Percentiles rank a stretch among this genome's conserved stretches.
Evolutionary conservation across 2,888 invertebrate genomes (phyloP).

Genomic region (Molanna angustata): DNA sequence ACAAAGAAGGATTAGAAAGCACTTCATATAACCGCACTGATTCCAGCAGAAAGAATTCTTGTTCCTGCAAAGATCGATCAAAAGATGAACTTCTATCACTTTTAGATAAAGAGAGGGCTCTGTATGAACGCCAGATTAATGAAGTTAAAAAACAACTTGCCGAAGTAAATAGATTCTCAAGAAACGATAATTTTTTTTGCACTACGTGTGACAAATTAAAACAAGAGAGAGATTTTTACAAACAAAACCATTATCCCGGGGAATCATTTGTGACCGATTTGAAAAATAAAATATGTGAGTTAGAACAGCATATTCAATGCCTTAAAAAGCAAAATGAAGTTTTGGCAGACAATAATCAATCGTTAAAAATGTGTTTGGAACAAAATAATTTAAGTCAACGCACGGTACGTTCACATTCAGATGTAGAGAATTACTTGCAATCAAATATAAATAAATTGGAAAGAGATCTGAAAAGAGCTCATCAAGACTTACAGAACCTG

Average conservation of each 20-base stretch:
- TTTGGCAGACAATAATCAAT: conserved; percentile 32
- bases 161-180: conserved; percentile 13
- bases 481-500: conserved; percentile 54
- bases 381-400: conserved; percentile 5
- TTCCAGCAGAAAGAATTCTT: too few relatives aligned
- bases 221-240: conserved; percentile 36
- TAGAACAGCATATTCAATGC: conserved; percentile 51
- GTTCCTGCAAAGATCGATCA: conserved; percentile 36
- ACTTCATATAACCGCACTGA: too few relatives aligned
- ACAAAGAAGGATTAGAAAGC: too few relatives aligned
- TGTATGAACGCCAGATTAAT: conserved; percentile 43
- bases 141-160: conserved; percentile 27
- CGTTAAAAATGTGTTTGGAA: conserved; percentile 29
- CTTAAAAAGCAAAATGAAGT: conserved; percentile 52
- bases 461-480: conserved; percentile 49
- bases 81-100: conserved; percentile 46
- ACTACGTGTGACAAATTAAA: conserved; percentile 43
- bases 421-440: conserved; percentile 20
- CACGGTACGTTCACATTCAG: conserved; percentile 1
- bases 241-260: conserved; percentile 32
- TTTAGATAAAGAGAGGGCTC: conserved; percentile 47
- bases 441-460: conserved; percentile 22
- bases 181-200: not conserved
- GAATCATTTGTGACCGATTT: conserved; percentile 46
- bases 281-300: conserved; percentile 49